phyloP scores from a whole-genome alignment of 1,140 invertebrate genomes.

The Drosophila sp. region DNA sequence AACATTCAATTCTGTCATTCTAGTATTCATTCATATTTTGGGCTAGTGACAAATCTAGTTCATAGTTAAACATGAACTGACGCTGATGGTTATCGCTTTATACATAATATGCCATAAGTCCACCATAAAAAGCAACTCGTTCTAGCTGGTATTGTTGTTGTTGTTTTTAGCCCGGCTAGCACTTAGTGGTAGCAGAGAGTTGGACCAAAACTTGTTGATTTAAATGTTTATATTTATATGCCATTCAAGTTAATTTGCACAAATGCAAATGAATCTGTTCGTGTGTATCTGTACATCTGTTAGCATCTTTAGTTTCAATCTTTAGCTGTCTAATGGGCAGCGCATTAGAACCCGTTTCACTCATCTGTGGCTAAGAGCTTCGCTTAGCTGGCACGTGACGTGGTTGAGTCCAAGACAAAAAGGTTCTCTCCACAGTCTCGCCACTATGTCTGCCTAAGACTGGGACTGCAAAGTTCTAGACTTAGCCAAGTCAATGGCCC shows the following conservation, averaged over 20 bases:
- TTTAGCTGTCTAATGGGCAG: slow-evolving; percentile 18
- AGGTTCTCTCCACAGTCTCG: slow-evolving; percentile 38
- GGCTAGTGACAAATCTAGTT: slow-evolving; percentile 59
- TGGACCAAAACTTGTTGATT: slow-evolving; percentile 53
- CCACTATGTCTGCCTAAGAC: slow-evolving; percentile 60
- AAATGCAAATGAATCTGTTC: slow-evolving; percentile 64
- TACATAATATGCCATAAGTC: slow-evolving; percentile 45
- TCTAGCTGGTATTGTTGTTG: slow-evolving; percentile 17
- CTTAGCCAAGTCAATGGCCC: slow-evolving; percentile 49
- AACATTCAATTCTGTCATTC: slow-evolving; percentile 16
- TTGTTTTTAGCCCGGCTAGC: slow-evolving; percentile 13
- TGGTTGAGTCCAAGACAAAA: slow-evolving; percentile 17
- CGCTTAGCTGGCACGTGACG: slow-evolving; percentile 35
- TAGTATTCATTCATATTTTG: slow-evolving; percentile 49
- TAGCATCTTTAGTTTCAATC: slow-evolving; percentile 26
- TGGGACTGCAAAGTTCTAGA: slow-evolving; percentile 59
- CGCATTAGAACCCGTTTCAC: slow-evolving; percentile 36
- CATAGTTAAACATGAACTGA: slow-evolving; percentile 51
- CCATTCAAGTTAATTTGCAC: slow-evolving; percentile 77
- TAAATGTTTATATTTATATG: slow-evolving; percentile 79
- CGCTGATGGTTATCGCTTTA: slow-evolving; percentile 50
- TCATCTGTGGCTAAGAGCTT: background rate
- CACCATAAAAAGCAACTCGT: slow-evolving; percentile 35
- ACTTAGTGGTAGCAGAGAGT: slow-evolving; percentile 39
- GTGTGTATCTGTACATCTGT: slow-evolving; percentile 47